A percentile compares a stretch with the other conserved stretches of the same genome.
Conservation (phyloP, 2,797 vertebrate species). For the Notamacropus eugenii region DNA sequence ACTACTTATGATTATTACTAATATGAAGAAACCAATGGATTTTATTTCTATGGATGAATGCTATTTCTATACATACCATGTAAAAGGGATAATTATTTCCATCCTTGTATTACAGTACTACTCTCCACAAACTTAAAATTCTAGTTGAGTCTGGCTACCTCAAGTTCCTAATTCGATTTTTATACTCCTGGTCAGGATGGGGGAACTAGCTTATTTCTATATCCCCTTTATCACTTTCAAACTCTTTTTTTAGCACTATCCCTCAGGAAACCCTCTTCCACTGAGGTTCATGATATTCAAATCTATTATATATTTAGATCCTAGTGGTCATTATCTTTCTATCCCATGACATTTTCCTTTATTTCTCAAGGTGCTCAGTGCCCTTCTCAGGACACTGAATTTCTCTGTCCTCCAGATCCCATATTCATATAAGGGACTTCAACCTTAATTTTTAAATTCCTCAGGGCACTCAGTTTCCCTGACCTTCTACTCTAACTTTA, state of each 20-base stretch:
- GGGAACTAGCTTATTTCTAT: background rate
- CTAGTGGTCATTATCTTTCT: background rate
- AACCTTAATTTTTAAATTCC: background rate
- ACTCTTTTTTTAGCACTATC: background rate
- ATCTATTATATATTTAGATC: background rate
- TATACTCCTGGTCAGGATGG: background rate
- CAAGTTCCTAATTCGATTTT: background rate
- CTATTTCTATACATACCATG: slow-evolving; percentile 36
- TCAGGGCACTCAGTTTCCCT: background rate
- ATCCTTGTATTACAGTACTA: background rate
- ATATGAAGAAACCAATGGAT: slow-evolving; percentile 73
- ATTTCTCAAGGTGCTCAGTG: background rate
- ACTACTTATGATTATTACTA: slow-evolving; percentile 65
- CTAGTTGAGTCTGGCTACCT: background rate
- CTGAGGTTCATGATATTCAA: background rate
- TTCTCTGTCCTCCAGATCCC: background rate
- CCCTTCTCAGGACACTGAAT: background rate
- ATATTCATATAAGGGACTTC: background rate
- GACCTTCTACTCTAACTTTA: background rate
- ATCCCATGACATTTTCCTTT: background rate
- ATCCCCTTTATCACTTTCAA: background rate
- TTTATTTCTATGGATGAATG: slow-evolving; percentile 47
- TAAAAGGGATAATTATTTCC: slow-evolving; percentile 15
- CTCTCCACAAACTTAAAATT: background rate
- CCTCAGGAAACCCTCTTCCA: background rate